A percentile compares a stretch with the other conserved stretches of the same genome.
Evolutionary conservation across 2,113 vertebrate genomes (phyloP).

Genomic region (Ammodytes marinus): DNA sequence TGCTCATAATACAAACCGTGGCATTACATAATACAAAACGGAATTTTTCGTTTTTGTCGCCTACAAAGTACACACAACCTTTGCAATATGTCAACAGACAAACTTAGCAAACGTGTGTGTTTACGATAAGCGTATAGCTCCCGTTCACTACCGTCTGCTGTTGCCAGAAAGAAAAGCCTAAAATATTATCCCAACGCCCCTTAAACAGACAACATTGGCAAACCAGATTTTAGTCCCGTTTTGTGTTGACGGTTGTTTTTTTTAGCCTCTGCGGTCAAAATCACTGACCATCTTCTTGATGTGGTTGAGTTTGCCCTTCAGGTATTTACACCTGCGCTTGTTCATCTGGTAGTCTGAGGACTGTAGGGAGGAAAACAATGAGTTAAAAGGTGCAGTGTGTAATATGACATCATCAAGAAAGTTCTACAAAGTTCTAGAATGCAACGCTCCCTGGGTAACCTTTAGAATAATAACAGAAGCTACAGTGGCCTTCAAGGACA

Average conservation of each 20-base stretch:
- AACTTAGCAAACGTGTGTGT: background rate
- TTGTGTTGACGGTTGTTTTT: background rate
- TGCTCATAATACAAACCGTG: constrained; percentile 33
- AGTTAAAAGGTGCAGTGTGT: background rate
- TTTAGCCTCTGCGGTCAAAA: constrained; percentile 82
- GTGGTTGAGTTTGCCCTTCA: constrained; percentile 91
- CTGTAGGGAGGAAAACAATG: constrained; percentile 69
- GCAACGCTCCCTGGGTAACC: no score
- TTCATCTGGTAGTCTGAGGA: constrained; percentile 87
- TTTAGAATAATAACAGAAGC: no score
- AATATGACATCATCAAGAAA: no score
- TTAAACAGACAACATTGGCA: background rate
- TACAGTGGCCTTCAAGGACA: no score
- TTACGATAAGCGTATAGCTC: background rate
- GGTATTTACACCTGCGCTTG: constrained; percentile 88
- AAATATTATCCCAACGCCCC: no score
- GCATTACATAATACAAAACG: background rate
- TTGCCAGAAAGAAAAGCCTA: background rate
- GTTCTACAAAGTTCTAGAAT: no score
- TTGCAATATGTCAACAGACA: background rate
- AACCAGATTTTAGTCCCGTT: background rate
- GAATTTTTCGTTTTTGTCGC: background rate
- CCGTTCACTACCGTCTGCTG: background rate
- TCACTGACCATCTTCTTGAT: constrained; percentile 92
- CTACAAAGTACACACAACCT: constrained; percentile 7